Percentiles rank a stretch among this genome's conserved stretches.
Evolutionary conservation across 2,113 vertebrate species (phyloP).

Genomic region (Gracilinanus agilis): DNA sequence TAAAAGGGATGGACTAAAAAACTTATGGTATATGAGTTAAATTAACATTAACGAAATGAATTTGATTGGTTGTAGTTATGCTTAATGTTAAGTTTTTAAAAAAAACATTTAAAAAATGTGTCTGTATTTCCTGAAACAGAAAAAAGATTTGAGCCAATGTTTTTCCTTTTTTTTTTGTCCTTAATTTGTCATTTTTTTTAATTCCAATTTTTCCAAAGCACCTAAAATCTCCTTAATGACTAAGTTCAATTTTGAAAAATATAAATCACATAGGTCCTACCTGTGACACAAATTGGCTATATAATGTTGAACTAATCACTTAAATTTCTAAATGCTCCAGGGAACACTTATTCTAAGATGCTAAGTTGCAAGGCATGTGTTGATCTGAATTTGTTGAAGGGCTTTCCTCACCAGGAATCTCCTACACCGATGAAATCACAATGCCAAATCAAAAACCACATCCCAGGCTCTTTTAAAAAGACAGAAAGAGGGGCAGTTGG

Average conservation of each 20-base stretch:
- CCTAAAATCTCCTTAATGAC: neutral
- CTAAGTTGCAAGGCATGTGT: neutral
- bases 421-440: neutral
- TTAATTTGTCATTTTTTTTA: no score
- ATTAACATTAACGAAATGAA: no score
- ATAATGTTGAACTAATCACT: neutral
- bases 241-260: neutral
- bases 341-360: neutral
- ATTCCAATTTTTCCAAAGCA: neutral
- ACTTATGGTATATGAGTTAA: no score
- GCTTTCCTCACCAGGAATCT: neutral
- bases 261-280: neutral
- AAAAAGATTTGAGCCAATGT: no score
- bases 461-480: neutral
- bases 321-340: neutral
- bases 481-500: no score
- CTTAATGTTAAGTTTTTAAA: no score
- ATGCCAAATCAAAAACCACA: neutral
- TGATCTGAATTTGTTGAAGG: neutral
- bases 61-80: no score
- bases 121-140: no score
- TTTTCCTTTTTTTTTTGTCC: no score
- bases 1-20: no score
- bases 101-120: no score
- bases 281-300: neutral